These are phyloP conservation scores for Eurois occulta DNA, from an alignment of 2,888 invertebrate species.

Conservation along the genomic window DNA sequence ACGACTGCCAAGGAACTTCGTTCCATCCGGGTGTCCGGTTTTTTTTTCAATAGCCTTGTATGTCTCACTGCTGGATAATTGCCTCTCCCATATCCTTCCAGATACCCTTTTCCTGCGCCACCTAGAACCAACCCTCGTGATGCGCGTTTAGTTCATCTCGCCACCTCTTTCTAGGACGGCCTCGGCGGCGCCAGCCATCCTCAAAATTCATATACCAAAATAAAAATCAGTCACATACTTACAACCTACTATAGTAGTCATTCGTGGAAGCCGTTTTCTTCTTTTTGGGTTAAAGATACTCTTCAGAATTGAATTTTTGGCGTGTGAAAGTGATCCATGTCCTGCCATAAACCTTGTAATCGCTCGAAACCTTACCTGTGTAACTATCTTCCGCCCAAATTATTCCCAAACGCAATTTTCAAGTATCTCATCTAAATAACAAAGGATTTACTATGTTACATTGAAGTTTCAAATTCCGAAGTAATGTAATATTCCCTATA, in stretches of 20 bases:
- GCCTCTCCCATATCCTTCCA: no score
- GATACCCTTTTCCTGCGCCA: no score
- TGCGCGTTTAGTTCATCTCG: no score
- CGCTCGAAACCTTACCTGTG: background rate
- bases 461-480: constrained; percentile 15
- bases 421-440: constrained; percentile 35
- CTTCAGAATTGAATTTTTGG: background rate
- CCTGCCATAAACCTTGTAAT: background rate
- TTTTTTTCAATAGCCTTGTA: no score
- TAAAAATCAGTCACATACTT: background rate
- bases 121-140: no score
- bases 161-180: no score
- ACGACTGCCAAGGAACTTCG: no score
- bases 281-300: background rate
- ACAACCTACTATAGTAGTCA: background rate
- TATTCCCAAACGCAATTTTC: background rate
- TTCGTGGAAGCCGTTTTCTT: background rate
- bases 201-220: background rate
- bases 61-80: no score
- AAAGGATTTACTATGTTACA: constrained; percentile 21
- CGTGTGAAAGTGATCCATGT: background rate
- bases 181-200: no score
- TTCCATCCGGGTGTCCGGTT: no score
- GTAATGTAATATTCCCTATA: constrained; percentile 41
- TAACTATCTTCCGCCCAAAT: background rate